Base-by-base conservation (phyloP, 2,797 vertebrate species). In the Florisuga fusca region DNA sequence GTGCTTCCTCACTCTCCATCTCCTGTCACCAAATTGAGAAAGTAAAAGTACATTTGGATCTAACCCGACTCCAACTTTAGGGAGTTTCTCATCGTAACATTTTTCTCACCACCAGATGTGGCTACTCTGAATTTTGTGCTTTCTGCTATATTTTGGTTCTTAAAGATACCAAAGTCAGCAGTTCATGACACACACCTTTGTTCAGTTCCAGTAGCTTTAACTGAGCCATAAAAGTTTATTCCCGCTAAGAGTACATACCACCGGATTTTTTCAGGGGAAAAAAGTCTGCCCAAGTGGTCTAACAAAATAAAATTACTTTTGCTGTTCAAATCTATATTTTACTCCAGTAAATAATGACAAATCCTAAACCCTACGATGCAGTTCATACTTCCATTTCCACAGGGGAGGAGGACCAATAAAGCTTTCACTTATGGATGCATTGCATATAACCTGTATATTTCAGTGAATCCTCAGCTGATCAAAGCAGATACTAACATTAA, bases 341-440 rank as follows among this genome's bases (percentile, higher is more conserved):
- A 34, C 15, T 74, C 15, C n/a, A 46, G 11, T 38, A 91, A 80
- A 83, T 87, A 94, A 83, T 78, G 74, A 94, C 91, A 96, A 84
- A 19, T 10, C 71, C 71, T 75, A 69, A 31, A 83, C 61, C 55
- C 73, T 33, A 59, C 62, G 89, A 38, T 41, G n/a, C 74, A 89
- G 78, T 84, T 55, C 14, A 55, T 89, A 88, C 6, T 84, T 73
- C 26, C 29, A 41, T 36, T 41, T 29, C 48, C 77, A 26, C 8
- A 33, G 27, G 63, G 36, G 20, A 94, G 6, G 23, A 83, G 10
- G 43, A 71, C 7, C 43, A 61, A 61, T 33, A 36, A 9, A 74
- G 27, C 25, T 84, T 58, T 59, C 20, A 25, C 41, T 16, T 69
- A n/a, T 18, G 21, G 46, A 50, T 68, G 21, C 19, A 22, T 3